Evolutionary conservation across 2,113 vertebrate species (phyloP).

Genomic region (Brachionichthys hirsutus): DNA sequence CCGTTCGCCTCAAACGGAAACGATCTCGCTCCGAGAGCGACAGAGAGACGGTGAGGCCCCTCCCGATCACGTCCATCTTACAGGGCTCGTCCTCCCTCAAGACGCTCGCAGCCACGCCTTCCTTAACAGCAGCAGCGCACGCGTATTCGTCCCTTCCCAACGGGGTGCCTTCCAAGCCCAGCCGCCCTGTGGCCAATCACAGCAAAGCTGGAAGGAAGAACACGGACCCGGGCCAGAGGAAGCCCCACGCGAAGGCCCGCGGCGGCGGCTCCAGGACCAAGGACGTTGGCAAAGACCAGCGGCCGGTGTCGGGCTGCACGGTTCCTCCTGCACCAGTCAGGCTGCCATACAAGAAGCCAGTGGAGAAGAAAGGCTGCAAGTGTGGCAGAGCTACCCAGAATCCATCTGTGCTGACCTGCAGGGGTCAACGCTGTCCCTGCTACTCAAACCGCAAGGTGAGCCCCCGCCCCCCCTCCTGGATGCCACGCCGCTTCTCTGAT

Average conservation of each 20-base stretch:
- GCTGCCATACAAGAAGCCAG: slow-evolving; percentile 94
- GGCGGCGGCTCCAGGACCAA: slow-evolving; percentile 88
- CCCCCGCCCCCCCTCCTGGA: no score
- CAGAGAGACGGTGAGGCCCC: slow-evolving; percentile 92
- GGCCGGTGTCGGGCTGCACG: slow-evolving; percentile 85
- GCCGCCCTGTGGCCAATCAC: slow-evolving; percentile 85
- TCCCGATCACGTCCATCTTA: slow-evolving; percentile 93
- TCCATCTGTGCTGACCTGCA: slow-evolving; percentile 98
- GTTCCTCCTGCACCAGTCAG: slow-evolving; percentile 87
- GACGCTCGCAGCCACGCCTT: slow-evolving; percentile 81
- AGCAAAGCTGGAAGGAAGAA: slow-evolving; percentile 91
- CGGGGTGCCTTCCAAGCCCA: slow-evolving; percentile 86
- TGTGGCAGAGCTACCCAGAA: slow-evolving; percentile 98
- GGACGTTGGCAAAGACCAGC: slow-evolving; percentile 90
- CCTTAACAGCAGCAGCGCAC: slow-evolving; percentile 81
- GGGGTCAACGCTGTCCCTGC: slow-evolving; percentile 96
- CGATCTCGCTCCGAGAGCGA: slow-evolving; percentile 95
- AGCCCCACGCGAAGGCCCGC: slow-evolving; percentile 89
- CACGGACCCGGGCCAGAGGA: slow-evolving; percentile 87
- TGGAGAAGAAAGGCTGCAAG: slow-evolving; percentile 98
- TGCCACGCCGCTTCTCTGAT: no score
- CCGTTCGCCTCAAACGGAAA: slow-evolving; percentile 89
- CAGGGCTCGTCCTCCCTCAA: slow-evolving; percentile 85
- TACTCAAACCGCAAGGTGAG: slow-evolving; percentile 94
- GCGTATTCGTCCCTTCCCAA: slow-evolving; percentile 75